Conservation (phyloP, 2,113 vertebrate species). For the Dromiciops gliroides region DNA sequence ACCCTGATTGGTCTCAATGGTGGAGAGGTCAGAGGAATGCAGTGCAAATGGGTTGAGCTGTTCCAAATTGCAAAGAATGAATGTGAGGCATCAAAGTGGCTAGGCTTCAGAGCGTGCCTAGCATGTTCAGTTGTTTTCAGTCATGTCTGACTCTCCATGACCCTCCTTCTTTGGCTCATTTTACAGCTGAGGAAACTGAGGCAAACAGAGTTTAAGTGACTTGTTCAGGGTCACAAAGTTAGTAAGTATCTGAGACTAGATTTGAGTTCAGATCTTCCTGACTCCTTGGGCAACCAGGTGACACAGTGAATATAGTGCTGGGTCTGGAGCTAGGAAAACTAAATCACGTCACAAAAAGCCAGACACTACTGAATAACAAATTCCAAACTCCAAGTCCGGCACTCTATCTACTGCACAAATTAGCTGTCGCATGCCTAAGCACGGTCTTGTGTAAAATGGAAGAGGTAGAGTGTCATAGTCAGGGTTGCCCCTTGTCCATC, state of each 20-base stretch:
- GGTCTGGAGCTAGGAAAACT: too few relatives aligned
- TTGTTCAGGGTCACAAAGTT: not conserved
- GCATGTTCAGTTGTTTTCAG: not conserved
- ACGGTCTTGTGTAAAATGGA: too few relatives aligned
- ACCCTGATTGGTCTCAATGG: not conserved
- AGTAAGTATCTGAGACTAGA: not conserved
- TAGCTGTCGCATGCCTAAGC: too few relatives aligned
- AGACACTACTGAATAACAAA: too few relatives aligned
- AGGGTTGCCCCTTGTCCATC: too few relatives aligned
- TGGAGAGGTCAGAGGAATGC: not conserved
- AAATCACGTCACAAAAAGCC: too few relatives aligned
- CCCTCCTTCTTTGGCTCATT: not conserved
- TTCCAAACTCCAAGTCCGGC: too few relatives aligned
- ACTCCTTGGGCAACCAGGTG: too few relatives aligned
- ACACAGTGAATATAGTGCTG: too few relatives aligned
- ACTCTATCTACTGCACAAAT: too few relatives aligned
- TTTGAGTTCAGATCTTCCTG: not conserved
- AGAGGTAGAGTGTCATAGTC: too few relatives aligned
- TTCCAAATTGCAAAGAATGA: not conserved
- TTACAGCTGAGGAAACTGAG: not conserved
- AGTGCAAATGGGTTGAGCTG: not conserved
- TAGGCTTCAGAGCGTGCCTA: not conserved
- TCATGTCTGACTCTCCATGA: not conserved
- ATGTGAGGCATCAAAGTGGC: not conserved
- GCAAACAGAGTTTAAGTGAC: not conserved